A percentile compares a stretch with the other conserved stretches of the same genome.
Evolutionary conservation across 2,888 invertebrate genomes (phyloP).

Genomic region (Willowsia nigromaculata): DNA sequence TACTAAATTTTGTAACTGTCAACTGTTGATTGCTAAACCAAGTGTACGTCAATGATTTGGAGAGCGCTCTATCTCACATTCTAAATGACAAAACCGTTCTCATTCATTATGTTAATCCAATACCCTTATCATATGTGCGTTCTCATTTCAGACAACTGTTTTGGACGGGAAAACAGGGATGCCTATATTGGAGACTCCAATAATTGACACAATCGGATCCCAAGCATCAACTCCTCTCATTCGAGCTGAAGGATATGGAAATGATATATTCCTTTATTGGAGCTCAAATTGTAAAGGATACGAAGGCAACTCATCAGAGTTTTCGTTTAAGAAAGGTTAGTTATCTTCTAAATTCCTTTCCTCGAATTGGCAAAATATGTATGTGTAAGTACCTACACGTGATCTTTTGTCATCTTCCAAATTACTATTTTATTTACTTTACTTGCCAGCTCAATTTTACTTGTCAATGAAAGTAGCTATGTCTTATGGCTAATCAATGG

Average conservation of each 20-base stretch:
- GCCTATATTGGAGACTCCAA: conserved; percentile 83
- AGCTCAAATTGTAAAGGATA: conserved; percentile 85
- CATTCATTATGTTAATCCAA: background rate
- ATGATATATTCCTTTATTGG: conserved; percentile 90
- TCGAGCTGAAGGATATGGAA: conserved; percentile 84
- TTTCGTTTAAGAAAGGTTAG: conserved; percentile 81
- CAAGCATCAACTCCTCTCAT: conserved; percentile 84
- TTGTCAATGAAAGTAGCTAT: no score
- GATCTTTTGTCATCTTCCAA: background rate
- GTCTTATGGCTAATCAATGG: no score
- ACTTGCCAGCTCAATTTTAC: no score
- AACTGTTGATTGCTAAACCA: no score
- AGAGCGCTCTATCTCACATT: background rate
- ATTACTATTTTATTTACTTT: no score
- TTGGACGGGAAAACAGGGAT: conserved; percentile 85
- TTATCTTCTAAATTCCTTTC: background rate
- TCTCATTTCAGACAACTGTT: conserved; percentile 81
- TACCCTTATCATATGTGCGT: background rate
- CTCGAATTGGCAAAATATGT: background rate
- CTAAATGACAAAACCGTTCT: background rate
- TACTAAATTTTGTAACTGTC: no score
- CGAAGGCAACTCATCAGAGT: conserved; percentile 80
- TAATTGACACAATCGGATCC: conserved; percentile 84
- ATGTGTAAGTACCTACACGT: background rate
- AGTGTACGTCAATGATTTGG: no score